These are phyloP conservation scores for Tiliacea aurago DNA, from an alignment of 2,888 invertebrate species.

Conservation along the genomic window DNA sequence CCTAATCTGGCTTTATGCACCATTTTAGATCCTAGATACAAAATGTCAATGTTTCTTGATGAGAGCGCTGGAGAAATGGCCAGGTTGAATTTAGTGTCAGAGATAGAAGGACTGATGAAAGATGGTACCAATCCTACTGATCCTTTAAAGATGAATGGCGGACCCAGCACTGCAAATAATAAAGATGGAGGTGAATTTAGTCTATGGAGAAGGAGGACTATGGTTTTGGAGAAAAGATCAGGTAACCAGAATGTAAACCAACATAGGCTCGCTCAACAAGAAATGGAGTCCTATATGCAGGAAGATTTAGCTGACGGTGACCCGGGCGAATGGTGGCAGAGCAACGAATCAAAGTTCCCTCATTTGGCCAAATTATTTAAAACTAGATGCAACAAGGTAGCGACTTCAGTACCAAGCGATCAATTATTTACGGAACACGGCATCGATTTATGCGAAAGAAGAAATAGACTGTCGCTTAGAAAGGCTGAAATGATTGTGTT, in stretches of 20 bases:
- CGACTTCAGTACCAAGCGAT: background rate
- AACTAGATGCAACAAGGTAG: constrained; percentile 24
- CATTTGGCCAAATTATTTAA: constrained; percentile 33
- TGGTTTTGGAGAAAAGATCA: constrained; percentile 6
- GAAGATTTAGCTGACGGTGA: constrained; percentile 5
- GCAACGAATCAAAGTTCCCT: constrained; percentile 25
- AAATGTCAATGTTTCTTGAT: constrained; percentile 26
- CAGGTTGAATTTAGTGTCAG: constrained; percentile 9
- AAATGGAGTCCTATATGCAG: constrained; percentile 25
- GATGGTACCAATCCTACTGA: background rate
- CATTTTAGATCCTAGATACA: constrained; percentile 36
- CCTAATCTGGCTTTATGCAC: constrained; percentile 24
- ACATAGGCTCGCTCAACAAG: constrained; percentile 20
- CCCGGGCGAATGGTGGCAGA: constrained; percentile 29
- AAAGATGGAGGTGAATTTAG: constrained; percentile 6
- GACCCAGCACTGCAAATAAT: background rate
- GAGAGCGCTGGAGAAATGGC: constrained; percentile 12
- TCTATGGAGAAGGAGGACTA: constrained; percentile 32
- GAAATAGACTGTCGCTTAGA: background rate
- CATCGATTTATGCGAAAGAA: background rate
- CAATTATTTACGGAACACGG: constrained; percentile 18
- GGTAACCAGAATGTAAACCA: background rate
- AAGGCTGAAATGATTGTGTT: constrained; percentile 18
- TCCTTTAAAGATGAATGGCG: background rate
- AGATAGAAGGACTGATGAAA: constrained; percentile 11